Percentiles rank a stretch among this genome's conserved stretches.
These are phyloP conservation scores for Caranx melampygus DNA, from an alignment of 2,113 vertebrate species.

Conservation along the genomic window DNA sequence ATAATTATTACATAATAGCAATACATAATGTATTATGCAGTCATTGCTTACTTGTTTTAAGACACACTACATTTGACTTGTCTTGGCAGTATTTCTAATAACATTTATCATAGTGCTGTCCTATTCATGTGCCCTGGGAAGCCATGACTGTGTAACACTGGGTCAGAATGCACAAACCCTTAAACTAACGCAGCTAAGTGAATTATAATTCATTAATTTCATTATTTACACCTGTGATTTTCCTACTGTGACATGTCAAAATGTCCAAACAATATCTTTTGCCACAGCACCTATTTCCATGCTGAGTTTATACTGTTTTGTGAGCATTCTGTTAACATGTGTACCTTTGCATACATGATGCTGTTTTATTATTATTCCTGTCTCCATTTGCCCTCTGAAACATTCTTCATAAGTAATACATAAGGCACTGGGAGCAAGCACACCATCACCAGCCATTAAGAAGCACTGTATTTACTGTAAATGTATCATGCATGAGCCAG, in stretches of 20 bases:
- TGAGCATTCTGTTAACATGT: neutral
- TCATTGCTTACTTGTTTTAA: too few species aligned
- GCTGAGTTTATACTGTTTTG: neutral
- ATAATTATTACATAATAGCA: too few species aligned
- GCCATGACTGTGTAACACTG: neutral
- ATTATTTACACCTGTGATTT: slow-evolving; percentile 1
- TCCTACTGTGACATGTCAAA: neutral
- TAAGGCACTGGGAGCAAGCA: slow-evolving; percentile 36
- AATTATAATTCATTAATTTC: neutral
- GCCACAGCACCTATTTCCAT: too few species aligned
- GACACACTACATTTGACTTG: neutral
- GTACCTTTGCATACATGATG: slow-evolving; percentile 1
- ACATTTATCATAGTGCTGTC: neutral
- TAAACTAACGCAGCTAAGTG: neutral
- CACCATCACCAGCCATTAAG: slow-evolving; percentile 55
- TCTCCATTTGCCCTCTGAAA: slow-evolving; percentile 32
- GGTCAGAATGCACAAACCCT: neutral
- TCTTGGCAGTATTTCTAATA: neutral
- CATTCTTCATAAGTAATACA: slow-evolving; percentile 70
- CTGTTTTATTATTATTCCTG: slow-evolving; percentile 24
- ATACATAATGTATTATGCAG: too few species aligned
- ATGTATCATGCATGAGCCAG: slow-evolving; percentile 71
- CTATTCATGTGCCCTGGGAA: neutral
- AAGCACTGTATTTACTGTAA: slow-evolving; percentile 62
- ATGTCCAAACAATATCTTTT: neutral